phyloP scores from a whole-genome alignment of 1,140 invertebrate species.

The Lineus longissimus region DNA sequence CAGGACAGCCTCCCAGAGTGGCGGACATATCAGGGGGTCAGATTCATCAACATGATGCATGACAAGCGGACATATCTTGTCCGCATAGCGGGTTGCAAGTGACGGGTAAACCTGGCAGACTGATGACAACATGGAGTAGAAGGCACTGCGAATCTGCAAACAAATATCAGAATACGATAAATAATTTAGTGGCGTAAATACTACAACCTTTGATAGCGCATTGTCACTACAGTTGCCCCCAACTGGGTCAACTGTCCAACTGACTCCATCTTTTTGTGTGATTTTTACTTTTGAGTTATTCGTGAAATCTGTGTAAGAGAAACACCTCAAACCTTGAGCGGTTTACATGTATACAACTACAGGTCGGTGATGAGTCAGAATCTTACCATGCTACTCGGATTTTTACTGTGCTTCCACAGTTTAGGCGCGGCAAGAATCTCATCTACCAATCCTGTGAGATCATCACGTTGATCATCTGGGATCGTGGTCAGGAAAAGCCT shows the following conservation, averaged over 20 bases:
- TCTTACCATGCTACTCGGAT: slow-evolving; percentile 7
- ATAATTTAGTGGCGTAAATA: no score
- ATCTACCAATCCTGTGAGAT: slow-evolving; percentile 13
- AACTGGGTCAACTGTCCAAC: no score
- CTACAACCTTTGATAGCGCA: no score
- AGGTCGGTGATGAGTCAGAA: no score
- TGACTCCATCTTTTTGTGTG: no score
- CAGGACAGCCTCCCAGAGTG: slow-evolving; percentile 70
- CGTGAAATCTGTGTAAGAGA: no score
- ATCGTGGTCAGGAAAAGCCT: slow-evolving; percentile 55
- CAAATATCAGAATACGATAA: slow-evolving; percentile 15
- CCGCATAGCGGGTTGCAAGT: slow-evolving; percentile 54
- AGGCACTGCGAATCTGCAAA: slow-evolving; percentile 59
- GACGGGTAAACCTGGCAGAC: slow-evolving; percentile 57
- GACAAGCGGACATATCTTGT: slow-evolving; percentile 60
- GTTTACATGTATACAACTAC: no score
- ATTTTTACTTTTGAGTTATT: no score
- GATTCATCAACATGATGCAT: slow-evolving; percentile 69
- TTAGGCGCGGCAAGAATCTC: slow-evolving; percentile 60
- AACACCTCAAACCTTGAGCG: no score
- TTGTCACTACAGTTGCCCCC: no score
- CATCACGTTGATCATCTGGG: slow-evolving; percentile 20
- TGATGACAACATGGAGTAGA: slow-evolving; percentile 64
- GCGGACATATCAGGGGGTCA: slow-evolving; percentile 64
- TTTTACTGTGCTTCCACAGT: slow-evolving; percentile 69